Base-by-base conservation (phyloP, 2,797 vertebrate genomes). In the Danionella dracula region DNA sequence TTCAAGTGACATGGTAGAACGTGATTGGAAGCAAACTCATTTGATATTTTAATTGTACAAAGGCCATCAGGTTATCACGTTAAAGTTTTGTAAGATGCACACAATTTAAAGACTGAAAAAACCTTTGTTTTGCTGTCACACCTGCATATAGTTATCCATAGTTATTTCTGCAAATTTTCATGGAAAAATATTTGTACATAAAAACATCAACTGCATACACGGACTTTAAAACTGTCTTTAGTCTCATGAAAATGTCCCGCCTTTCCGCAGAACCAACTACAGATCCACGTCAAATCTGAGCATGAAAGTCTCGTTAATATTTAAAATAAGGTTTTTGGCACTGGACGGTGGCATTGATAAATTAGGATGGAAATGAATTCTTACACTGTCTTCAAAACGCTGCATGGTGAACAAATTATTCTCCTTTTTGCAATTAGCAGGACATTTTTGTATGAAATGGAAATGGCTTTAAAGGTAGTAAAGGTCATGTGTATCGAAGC, bases 401-500 rank as follows among this genome's bases (percentile, higher is more conserved):
- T 58, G 63, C 72, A 68, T 74, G 73, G 71, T 61, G 49, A 74
- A 65, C 70, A 83, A 82, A 83, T 84, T 81, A 68, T 71, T 69
- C 83, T 77, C 79, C 82, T 82, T 86, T 85, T 85, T 82, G 85
- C 84, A 89, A 90, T 90, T 90, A 90, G 85, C 75, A 78, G 85
- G 83, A 87, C 85, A 84, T 73, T 80, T 81, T 84, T 81, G 79
- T 82, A 83, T 74, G 79, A 87, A 87, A 88, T 89, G 84, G 79
- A 89, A 90, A 90, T 87, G 78, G 80, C 82, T 87, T 88, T 89
- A 86, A 84, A 87, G 87, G 88, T 88, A 81, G 80, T 82, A 83
- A 87, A 90, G 89, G 88, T 90, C 87, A 84, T 84, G 86, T 81
- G 86, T 85, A 88, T 87, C 87, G 78, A 86, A 88, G 84, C 87